Evolutionary conservation across 1,140 invertebrate genomes (phyloP), one percentile per base, ranked within the genome.

Genomic region (Sarcophaga peregrina): DNA sequence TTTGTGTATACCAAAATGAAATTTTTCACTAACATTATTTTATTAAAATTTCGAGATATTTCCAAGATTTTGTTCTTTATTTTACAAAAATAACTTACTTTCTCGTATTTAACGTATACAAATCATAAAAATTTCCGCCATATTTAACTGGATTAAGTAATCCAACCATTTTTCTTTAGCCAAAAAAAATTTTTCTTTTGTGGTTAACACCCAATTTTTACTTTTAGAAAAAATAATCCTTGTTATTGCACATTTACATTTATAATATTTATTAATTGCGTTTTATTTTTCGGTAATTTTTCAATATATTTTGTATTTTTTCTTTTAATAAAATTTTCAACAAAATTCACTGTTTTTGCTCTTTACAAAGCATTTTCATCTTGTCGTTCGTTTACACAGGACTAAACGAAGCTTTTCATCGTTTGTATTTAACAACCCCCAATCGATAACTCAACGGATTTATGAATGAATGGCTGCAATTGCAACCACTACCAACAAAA

Each of bases 101-200:
- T 83, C 89, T 87, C 52, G 86, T 86, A 85, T 85, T 87, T 84
- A 86, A 89, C 13, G 89, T 89, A 82, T 90, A 90, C 83, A 90
- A 85, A 84, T 90, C 89, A 84, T 90, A 90, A 85, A 90, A 90
- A 83, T 90, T 85, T 86, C 89, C 89, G 80, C 89, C 89, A 85
- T 90, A 90, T 87, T 90, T 90, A 46, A 87, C 83, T 72, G 89
- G 89, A 88, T 90, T 88, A 13, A 90, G 81, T 83, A 90, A 85
- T 74, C 89, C 89, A 83, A 90, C 89, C 88, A 88, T 90, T 83
- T 20, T 68, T 50, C n/a, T 20, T 10, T 78, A 15, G 13, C n/a
- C n/a, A 72, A 72, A 9, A 20, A n/a, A 7, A 7, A 9, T 4
- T 50, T 78, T 76, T 46, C 45, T 48, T 50, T 17, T 17, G 74